These are phyloP conservation scores for Zaprionus davidi DNA, from an alignment of 1,140 invertebrate species.

Conservation along the genomic window DNA sequence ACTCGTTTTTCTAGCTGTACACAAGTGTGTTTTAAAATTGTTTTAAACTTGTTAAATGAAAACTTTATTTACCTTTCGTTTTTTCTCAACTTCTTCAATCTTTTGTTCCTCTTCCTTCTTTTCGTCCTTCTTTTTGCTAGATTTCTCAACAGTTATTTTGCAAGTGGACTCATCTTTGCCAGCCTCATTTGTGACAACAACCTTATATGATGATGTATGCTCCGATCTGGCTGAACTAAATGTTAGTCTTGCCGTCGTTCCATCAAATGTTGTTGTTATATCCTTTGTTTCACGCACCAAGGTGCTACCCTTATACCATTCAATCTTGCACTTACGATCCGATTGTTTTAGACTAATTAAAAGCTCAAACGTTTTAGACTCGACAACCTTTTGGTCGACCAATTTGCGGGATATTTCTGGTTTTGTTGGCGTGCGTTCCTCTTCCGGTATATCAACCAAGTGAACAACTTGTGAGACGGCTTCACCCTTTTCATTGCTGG, in stretches of 20 bases:
- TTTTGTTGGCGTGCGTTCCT: slow-evolving; percentile 84
- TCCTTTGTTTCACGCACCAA: slow-evolving; percentile 89
- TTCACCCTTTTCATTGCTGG: slow-evolving; percentile 97
- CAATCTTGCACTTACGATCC: slow-evolving; percentile 91
- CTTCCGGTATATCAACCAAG: slow-evolving; percentile 91
- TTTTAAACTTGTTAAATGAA: slow-evolving; percentile 1
- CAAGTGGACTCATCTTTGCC: slow-evolving; percentile 93
- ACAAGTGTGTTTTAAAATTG: background rate
- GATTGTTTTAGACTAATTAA: slow-evolving; percentile 88
- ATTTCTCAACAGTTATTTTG: slow-evolving; percentile 87
- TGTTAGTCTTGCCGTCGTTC: slow-evolving; percentile 90
- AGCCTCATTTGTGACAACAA: slow-evolving; percentile 92
- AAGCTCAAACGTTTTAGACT: slow-evolving; percentile 92
- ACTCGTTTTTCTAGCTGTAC: slow-evolving; percentile 6
- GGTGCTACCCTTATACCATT: slow-evolving; percentile 93
- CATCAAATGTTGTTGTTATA: slow-evolving; percentile 90
- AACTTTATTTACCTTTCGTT: slow-evolving; percentile 68
- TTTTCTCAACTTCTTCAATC: slow-evolving; percentile 66
- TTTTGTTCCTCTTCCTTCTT: slow-evolving; percentile 72
- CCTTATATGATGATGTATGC: slow-evolving; percentile 90
- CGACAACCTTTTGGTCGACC: slow-evolving; percentile 88
- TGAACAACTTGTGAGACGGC: slow-evolving; percentile 95
- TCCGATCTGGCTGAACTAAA: slow-evolving; percentile 89
- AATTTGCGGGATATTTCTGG: slow-evolving; percentile 90
- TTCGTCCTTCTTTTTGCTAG: slow-evolving; percentile 74